A percentile compares a stretch with the other conserved stretches of the same genome.
These are phyloP conservation scores for Heliangelus exortis DNA, from an alignment of 2,797 vertebrate species.

Conservation along the genomic window DNA sequence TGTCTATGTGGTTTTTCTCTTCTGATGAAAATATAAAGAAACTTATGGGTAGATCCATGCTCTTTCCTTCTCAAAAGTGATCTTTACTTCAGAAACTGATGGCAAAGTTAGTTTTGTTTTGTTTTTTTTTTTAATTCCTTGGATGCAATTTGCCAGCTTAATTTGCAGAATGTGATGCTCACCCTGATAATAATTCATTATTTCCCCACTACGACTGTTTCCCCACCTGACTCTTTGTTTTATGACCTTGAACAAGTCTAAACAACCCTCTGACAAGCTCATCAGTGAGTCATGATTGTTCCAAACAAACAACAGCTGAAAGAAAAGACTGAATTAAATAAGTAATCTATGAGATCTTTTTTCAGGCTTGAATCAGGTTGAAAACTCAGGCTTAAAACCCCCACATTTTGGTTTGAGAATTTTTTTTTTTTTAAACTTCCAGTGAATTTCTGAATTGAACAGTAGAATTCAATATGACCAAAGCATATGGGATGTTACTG, in stretches of 20 bases:
- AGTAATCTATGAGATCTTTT: neutral
- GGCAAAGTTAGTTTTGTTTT: neutral
- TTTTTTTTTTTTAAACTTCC: neutral
- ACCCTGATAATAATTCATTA: neutral
- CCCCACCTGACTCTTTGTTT: neutral
- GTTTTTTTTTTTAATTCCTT: neutral
- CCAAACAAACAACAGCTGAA: neutral
- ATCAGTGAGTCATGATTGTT: constrained; percentile 35
- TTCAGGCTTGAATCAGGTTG: neutral
- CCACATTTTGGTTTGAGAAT: neutral
- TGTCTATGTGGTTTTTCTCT: neutral
- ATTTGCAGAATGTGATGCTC: neutral
- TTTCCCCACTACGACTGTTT: neutral
- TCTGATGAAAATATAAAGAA: neutral
- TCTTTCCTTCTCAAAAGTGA: neutral
- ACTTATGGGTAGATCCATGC: neutral
- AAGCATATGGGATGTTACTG: neutral
- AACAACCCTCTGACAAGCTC: constrained; percentile 39
- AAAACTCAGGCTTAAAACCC: neutral
- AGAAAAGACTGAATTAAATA: neutral
- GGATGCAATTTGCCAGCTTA: neutral
- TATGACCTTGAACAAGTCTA: constrained; percentile 34
- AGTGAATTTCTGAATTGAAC: neutral
- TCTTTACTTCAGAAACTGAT: neutral
- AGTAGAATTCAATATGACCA: neutral